These are phyloP conservation scores for Daboia siamensis DNA, from an alignment of 2,113 vertebrate genomes.

Conservation along the genomic window DNA sequence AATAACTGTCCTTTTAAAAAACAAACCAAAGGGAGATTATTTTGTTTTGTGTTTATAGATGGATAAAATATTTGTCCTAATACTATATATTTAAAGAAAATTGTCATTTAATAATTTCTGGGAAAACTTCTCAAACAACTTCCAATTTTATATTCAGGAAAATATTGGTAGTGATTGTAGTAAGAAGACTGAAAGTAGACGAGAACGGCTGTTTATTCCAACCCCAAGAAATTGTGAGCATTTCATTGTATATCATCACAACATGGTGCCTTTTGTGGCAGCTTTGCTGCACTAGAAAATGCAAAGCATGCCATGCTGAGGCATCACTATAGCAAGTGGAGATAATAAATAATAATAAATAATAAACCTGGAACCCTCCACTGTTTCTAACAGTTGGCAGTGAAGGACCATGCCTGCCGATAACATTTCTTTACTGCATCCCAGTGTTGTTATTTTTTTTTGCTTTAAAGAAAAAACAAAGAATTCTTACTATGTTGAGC, in stretches of 20 bases:
- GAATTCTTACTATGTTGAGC: background rate
- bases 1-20: background rate
- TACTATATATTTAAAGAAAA: background rate
- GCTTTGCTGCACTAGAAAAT: conserved; percentile 3
- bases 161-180: background rate
- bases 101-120: background rate
- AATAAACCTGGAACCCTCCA: conserved; percentile 12
- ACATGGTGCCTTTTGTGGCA: conserved; percentile 31
- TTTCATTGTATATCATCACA: background rate
- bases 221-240: background rate
- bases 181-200: background rate
- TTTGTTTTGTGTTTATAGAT: background rate
- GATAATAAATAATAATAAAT: conserved; percentile 41
- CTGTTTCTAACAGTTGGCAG: conserved; percentile 48
- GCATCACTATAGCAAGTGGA: conserved; percentile 22
- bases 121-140: background rate
- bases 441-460: conserved; percentile 20
- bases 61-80: background rate
- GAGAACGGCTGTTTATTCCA: conserved; percentile 14
- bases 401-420: conserved; percentile 21
- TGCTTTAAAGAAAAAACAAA: conserved; percentile 15
- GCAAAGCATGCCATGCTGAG: conserved; percentile 40
- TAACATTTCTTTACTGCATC: conserved; percentile 13
- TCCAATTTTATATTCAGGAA: background rate
- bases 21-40: background rate